A percentile compares a stretch with the other conserved stretches of the same genome.
Evolutionary conservation across 2,797 vertebrate genomes (phyloP).

Genomic region (Anguilla pacifica): DNA sequence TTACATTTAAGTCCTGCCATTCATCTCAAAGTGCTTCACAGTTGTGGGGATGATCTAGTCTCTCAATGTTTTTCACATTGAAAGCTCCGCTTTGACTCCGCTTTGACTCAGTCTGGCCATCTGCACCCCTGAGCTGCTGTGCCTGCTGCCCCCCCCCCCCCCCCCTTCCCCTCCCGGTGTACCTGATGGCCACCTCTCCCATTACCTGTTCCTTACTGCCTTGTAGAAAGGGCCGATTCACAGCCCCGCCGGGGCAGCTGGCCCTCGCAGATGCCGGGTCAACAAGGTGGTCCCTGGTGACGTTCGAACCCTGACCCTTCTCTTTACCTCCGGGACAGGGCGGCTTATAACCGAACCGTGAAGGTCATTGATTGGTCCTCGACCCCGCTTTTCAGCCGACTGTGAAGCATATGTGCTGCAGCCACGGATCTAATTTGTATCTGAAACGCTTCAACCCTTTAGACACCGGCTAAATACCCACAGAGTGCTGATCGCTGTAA

Average conservation of each 20-base stretch:
- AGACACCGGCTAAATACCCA: neutral
- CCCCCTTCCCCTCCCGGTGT: slow-evolving; percentile 51
- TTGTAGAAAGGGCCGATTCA: slow-evolving; percentile 48
- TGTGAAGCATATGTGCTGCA: neutral
- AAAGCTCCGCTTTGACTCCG: neutral
- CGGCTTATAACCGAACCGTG: slow-evolving; percentile 41
- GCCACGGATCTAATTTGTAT: too few relatives aligned
- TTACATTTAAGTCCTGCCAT: neutral
- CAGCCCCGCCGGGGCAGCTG: slow-evolving; percentile 62
- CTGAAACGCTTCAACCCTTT: neutral
- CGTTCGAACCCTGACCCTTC: slow-evolving; percentile 4
- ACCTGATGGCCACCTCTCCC: slow-evolving; percentile 63
- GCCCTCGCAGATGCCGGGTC: slow-evolving; percentile 61
- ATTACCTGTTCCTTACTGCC: slow-evolving; percentile 63
- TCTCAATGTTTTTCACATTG: slow-evolving; percentile 1
- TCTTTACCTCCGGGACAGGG: slow-evolving; percentile 32
- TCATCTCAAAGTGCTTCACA: neutral
- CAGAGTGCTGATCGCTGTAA: neutral
- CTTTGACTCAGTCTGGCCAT: neutral
- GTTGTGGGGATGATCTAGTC: neutral
- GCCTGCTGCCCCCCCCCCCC: neutral
- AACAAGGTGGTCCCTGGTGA: slow-evolving; percentile 30
- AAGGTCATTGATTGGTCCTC: slow-evolving; percentile 38
- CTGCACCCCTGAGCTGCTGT: neutral
- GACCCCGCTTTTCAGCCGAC: slow-evolving; percentile 39